Base-by-base conservation (phyloP, 2,888 invertebrate genomes). In the Congeria kusceri region DNA sequence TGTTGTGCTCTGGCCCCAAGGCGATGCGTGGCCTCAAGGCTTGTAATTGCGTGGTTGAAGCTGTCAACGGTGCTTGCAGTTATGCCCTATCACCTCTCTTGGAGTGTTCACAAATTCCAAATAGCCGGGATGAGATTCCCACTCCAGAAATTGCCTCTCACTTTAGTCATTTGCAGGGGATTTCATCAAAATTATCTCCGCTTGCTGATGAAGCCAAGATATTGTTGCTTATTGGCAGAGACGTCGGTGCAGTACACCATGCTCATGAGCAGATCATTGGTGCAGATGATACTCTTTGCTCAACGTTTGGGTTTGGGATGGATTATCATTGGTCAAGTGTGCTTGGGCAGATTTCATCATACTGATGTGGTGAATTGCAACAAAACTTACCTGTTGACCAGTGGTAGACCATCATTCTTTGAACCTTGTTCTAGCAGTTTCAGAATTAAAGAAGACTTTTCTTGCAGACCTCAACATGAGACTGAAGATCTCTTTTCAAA, bases 281-380 rank as follows among this genome's bases (percentile, higher is more conserved):
- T 32, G 5, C 32, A 4, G 4, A 11, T 58, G 18, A 57, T 23
- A 7, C 77, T 65, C 9, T 81, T 64, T 70, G 81, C 77, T 5
- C 77, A 78, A 27, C n/a, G 58, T 13, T 46, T 78, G 1, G 23
- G 53, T 11, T 46, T 83, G 9, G 75, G 78, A 0, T 75, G 77
- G 77, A 66, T 79, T 0, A 59, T 83, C 11, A 56, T 85, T 46
- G 84, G 81, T 18, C 68, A 84, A 39, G 68, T 71, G 9, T 85
- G 81, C 56, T 56, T 81, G 3, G 83, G 80, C 0, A 69, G 82
- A n/a, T 25, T 74, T 13, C 80, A 82, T 39, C 23, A 29, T 27
- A 47, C 77, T 0, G 63, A 71, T 39, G 20, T 2, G 0, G 74
- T 85, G 1, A 47, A 32, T 57, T 61, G 62, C 0, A 72, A 70